A percentile compares a stretch with the other conserved stretches of the same genome.
Evolutionary conservation across 2,113 vertebrate species (phyloP).

Genomic region (Sorex fumeus): DNA sequence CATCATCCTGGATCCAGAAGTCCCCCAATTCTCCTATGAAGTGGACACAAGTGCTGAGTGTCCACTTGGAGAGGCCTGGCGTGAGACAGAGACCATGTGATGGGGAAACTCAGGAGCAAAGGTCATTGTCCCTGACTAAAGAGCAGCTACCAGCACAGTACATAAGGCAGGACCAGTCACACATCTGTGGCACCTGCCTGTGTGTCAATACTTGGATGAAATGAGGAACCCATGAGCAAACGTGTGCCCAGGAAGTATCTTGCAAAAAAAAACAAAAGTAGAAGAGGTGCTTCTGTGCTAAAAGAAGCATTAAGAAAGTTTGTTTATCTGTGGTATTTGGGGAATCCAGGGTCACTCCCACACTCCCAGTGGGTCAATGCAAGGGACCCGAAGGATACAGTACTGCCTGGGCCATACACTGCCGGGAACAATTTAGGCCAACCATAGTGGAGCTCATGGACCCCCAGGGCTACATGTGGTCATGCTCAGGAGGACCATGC

Average conservation of each 20-base stretch:
- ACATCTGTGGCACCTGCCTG: fast-evolving
- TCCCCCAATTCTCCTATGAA: too few relatives aligned
- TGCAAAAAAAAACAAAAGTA: not conserved
- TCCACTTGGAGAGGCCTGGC: not conserved
- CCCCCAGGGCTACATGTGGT: too few relatives aligned
- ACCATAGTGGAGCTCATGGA: too few relatives aligned
- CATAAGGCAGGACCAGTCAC: not conserved
- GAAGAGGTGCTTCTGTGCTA: not conserved
- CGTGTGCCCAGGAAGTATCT: not conserved
- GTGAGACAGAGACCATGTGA: not conserved
- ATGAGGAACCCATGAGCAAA: not conserved
- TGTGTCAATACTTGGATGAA: not conserved
- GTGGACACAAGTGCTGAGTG: fast-evolving
- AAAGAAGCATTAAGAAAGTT: not conserved
- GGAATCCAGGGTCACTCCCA: too few relatives aligned
- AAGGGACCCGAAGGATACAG: too few relatives aligned
- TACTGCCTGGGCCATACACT: too few relatives aligned
- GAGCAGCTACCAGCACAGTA: not conserved
- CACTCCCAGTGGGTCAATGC: too few relatives aligned
- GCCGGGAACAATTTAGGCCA: too few relatives aligned
- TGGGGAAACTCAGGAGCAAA: not conserved
- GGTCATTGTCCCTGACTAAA: not conserved
- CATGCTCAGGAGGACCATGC: not conserved
- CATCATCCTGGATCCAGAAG: not conserved
- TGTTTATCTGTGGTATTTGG: too few relatives aligned